These are phyloP conservation scores for Salpingus planirostris DNA, from an alignment of 2,888 invertebrate genomes.

Conservation along the genomic window DNA sequence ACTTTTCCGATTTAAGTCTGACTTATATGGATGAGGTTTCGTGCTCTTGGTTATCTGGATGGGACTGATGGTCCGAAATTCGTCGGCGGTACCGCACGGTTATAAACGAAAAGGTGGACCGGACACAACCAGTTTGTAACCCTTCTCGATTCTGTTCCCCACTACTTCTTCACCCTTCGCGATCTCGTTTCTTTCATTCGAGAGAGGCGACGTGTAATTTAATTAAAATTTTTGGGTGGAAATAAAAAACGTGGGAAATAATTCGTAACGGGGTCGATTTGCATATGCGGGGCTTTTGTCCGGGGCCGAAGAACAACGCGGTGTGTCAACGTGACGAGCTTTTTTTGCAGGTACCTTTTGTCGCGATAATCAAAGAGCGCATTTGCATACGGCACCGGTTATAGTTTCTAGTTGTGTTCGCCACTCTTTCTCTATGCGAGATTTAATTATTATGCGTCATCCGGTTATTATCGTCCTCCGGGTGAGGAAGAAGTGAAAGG, in stretches of 20 bases:
- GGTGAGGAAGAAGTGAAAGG: no score
- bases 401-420: background rate
- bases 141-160: no score
- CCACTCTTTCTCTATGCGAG: no score
- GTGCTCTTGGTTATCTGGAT: no score
- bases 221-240: background rate
- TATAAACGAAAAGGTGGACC: no score
- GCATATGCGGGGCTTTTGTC: background rate
- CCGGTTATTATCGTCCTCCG: background rate
- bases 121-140: no score
- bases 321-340: constrained; percentile 1
- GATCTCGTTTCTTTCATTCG: background rate
- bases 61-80: no score
- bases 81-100: no score
- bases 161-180: no score
- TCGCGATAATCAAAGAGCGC: no score
- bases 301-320: background rate
- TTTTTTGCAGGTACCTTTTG: background rate
- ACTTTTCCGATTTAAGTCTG: no score
- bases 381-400: constrained; percentile 1
- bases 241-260: background rate
- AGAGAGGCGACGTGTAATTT: background rate
- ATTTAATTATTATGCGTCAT: background rate
- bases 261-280: background rate
- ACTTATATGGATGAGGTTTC: no score